phyloP scores from a whole-genome alignment of 2,888 invertebrate genomes.

The Dasysyrphus tricinctus region DNA sequence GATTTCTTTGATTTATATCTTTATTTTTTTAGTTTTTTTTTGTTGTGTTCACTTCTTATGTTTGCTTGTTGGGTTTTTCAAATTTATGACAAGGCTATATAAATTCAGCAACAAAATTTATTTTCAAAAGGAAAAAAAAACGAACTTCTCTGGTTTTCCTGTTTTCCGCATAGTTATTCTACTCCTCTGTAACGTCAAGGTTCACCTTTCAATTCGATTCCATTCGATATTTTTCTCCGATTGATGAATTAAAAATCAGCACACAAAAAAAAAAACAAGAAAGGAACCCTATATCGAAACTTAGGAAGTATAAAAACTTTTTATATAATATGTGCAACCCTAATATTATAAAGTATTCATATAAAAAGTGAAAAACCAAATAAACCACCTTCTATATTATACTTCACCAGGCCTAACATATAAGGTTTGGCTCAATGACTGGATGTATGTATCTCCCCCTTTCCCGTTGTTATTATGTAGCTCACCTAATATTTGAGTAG shows the following conservation, averaged over 20 bases:
- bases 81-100: slow-evolving; percentile 40
- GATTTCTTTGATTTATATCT: slow-evolving; percentile 5
- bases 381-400: slow-evolving; percentile 34
- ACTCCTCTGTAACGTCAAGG: background rate
- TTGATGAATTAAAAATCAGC: slow-evolving; percentile 70
- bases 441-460: background rate
- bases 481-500: background rate
- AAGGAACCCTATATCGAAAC: slow-evolving; percentile 26
- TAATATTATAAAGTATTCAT: slow-evolving; percentile 17
- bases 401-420: slow-evolving; percentile 35
- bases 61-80: background rate
- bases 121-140: background rate
- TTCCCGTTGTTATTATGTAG: background rate
- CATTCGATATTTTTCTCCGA: slow-evolving; percentile 44
- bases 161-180: background rate
- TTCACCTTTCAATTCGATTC: slow-evolving; percentile 7
- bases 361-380: slow-evolving; percentile 13
- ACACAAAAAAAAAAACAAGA: slow-evolving; percentile 25
- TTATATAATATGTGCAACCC: slow-evolving; percentile 22
- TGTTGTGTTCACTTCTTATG: background rate
- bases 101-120: slow-evolving; percentile 11
- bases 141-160: background rate
- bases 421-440: slow-evolving; percentile 45
- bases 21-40: background rate
- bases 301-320: slow-evolving; percentile 38